phyloP scores from a whole-genome alignment of 2,888 invertebrate species.

The Papilio elwesi region DNA sequence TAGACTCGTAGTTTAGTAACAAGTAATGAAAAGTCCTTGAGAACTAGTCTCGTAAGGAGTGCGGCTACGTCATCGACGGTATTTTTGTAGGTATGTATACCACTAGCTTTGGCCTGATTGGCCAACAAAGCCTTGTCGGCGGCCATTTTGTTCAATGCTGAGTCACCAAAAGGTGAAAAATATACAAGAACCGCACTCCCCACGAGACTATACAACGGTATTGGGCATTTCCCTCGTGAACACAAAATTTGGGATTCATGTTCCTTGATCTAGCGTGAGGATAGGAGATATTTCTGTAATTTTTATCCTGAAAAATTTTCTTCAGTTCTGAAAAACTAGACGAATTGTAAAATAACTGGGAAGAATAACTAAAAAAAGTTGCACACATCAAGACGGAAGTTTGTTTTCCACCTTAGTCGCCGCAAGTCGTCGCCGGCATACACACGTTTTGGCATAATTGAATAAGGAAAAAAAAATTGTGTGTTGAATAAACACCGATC shows the following conservation, averaged over 20 bases:
- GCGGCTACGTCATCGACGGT: constrained; percentile 74
- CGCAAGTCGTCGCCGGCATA: constrained; percentile 53
- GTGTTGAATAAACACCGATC: constrained; percentile 6
- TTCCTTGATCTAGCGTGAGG: constrained; percentile 70
- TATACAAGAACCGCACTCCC: constrained; percentile 84
- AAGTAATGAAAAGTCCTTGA: constrained; percentile 82
- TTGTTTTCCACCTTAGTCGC: constrained; percentile 52
- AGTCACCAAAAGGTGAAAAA: constrained; percentile 87
- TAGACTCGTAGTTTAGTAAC: constrained; percentile 60
- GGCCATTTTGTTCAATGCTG: constrained; percentile 87
- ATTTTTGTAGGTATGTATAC: constrained; percentile 76
- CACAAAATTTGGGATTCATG: constrained; percentile 83
- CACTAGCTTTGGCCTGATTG: constrained; percentile 71
- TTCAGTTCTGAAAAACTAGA: constrained; percentile 24
- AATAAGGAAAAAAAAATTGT: constrained; percentile 25
- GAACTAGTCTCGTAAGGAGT: constrained; percentile 82
- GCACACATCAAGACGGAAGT: constrained; percentile 60
- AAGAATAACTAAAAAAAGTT: constrained; percentile 64
- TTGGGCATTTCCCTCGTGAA: constrained; percentile 83
- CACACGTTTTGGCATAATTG: constrained; percentile 49
- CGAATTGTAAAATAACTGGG: constrained; percentile 52
- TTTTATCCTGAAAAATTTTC: constrained; percentile 25
- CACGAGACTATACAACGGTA: constrained; percentile 85
- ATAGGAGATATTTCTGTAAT: constrained; percentile 57
- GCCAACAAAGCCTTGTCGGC: constrained; percentile 81